These are phyloP conservation scores for Leistus spinibarbis DNA, from an alignment of 2,888 invertebrate species.

Conservation along the genomic window DNA sequence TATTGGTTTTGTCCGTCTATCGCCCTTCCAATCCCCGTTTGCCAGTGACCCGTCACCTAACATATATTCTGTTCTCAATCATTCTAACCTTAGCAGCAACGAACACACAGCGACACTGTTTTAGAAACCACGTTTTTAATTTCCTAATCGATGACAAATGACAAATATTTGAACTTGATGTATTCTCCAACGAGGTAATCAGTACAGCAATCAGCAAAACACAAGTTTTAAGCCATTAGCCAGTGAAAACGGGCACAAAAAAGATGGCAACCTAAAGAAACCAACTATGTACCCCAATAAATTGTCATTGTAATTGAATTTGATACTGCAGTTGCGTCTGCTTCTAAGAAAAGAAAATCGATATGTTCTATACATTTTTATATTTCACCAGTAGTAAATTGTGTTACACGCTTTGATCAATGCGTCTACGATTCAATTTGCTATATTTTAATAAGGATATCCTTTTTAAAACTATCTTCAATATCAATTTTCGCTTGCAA, in stretches of 20 bases:
- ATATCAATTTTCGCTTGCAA: no score
- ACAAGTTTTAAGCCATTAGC: constrained; percentile 5
- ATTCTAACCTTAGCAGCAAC: neutral
- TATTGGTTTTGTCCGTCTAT: neutral
- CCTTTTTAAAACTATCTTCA: no score
- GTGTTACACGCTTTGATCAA: neutral
- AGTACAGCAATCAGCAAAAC: constrained; percentile 15
- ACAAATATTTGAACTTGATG: constrained; percentile 13
- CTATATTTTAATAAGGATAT: no score
- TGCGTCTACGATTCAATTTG: no score
- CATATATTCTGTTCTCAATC: neutral
- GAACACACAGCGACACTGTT: neutral
- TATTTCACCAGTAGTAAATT: neutral
- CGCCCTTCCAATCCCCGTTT: neutral
- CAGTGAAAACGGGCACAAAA: neutral
- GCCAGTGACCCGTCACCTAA: neutral
- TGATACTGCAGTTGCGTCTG: neutral
- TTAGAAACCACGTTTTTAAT: constrained; percentile 2
- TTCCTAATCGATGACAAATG: constrained; percentile 32
- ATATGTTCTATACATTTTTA: neutral
- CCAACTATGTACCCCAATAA: constrained; percentile 10
- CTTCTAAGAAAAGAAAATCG: neutral
- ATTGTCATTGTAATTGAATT: constrained; percentile 20
- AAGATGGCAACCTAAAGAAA: neutral
- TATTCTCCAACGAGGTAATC: constrained; percentile 24